A percentile compares a stretch with the other conserved stretches of the same genome.
phyloP scores from a whole-genome alignment of 2,888 invertebrate genomes.

The Agrochola lota region DNA sequence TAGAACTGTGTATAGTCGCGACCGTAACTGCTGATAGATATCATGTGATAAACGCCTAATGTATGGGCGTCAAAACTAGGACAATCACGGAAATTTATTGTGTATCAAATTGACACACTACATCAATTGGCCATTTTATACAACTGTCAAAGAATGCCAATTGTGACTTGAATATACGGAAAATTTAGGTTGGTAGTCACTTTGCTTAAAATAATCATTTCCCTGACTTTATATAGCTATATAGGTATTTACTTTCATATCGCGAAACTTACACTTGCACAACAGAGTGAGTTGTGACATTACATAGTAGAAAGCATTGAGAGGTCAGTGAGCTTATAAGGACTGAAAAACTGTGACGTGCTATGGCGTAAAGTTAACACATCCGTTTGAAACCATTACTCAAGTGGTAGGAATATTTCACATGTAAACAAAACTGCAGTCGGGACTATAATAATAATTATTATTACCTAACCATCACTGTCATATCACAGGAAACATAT shows the following conservation, averaged over 20 bases:
- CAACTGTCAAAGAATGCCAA: no score
- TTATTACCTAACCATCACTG: no score
- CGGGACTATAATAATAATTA: neutral
- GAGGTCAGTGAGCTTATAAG: constrained; percentile 14
- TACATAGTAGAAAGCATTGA: neutral
- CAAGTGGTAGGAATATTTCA: neutral
- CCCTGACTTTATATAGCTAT: neutral
- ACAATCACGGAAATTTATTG: neutral
- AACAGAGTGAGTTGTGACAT: constrained; percentile 13
- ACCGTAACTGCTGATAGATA: neutral
- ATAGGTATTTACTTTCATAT: neutral
- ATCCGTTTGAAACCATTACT: neutral
- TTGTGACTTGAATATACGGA: no score
- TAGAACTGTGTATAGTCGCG: neutral
- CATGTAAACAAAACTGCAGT: neutral
- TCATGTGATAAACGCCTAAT: neutral
- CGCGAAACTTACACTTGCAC: neutral
- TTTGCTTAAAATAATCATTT: neutral
- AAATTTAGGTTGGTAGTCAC: no score
- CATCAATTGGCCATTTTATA: no score
- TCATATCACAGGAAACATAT: neutral
- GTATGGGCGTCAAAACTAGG: neutral
- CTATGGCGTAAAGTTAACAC: neutral
- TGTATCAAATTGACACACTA: no score
- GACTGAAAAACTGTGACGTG: constrained; percentile 15